Base-by-base conservation (phyloP, 2,888 invertebrate genomes). In the Acrobasis suavella region DNA sequence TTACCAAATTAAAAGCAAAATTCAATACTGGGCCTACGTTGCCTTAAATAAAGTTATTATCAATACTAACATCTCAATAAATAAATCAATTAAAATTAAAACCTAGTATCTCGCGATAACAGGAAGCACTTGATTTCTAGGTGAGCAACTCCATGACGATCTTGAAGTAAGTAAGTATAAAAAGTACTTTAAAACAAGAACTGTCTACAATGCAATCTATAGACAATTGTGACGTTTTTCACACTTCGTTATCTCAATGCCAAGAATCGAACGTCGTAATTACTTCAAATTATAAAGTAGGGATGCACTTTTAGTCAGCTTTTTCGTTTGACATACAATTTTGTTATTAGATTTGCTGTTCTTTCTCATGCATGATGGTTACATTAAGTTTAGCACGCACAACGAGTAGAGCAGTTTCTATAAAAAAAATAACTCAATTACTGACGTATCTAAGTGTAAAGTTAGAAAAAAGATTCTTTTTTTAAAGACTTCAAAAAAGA, bases 111-210 rank as follows among this genome's bases (percentile, higher is more conserved):
- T 46, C 1, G 3, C 12, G 2, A 10, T 17, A 8, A 51, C 16
- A 51, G 12, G n/a, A 52, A 52, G 37, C 14, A 37, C 32, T 39
- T 37, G 12, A 50, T 55, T 62, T 64, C 54, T 62, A 72, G 73
- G 76, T 60, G 51, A 51, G 17, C 12, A 51, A n/a, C 62, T 58
- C 67, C 66, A 64, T 76, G 70, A 74, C 73, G 73, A 60, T 59
- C 63, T 32, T 52, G 51, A 32, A 42, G 10, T 49, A 32, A n/a
- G n/a, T n/a, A n/a, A n/a, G 22, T 22, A 22, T 49, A 58, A 51
- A 60, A 51, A 60, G n/a, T 50, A 16, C 8, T 3, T 42, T 50
- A 42, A 60, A 52, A 60, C 60, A 60, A 60, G 59, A 59, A 59
- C n/a, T 17, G n/a, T 50, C 38, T 38, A 39, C 38, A 60, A 60